Evolutionary conservation across 2,888 invertebrate species (phyloP), one percentile per base, ranked within the genome.

Genomic region (Drosophila emarginata): DNA sequence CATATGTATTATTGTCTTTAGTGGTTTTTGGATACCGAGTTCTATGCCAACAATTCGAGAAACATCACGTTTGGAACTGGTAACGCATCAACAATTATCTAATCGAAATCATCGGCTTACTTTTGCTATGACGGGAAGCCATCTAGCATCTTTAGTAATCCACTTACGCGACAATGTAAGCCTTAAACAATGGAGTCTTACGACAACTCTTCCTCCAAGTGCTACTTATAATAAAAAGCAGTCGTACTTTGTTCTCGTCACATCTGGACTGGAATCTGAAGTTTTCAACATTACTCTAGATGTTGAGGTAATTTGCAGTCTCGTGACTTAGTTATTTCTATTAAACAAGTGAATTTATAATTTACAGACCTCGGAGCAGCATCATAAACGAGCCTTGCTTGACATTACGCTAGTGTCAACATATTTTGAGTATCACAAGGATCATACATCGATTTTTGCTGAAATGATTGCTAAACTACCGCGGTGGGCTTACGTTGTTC

Each of bases 391-490:
- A 61, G 78, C 89, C n/a, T 59, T 89, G 4, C 74, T 89, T 11
- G 90, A 89, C 52, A 78, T 90, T 39, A 80, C 87, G n/a, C 53
- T 90, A 14, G 84, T 89, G 0, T 88, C 89, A 4, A 78, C 78
- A 14, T 85, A 89, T 67, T 87, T 82, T 76, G 89, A 89, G 64
- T 85, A 88, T 54, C 85, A 89, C 45, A 87, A 88, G 64, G 88
- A 89, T 45, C 88, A 88, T 58, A 89, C 89, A 21, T 79, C 88
- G 15, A 74, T 82, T 18, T 89, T 90, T 78, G 84, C 87, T 6
- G 82, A 83, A 74, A 64, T 90, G 57, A 62, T 90, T 32, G 73
- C 77, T 18, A 88, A 88, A 68, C 54, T 88, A 26, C 90, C 90
- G 21, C 80, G 79, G 18, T 90, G 89, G 89, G 85, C 88, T 1